These are phyloP conservation scores for Pseudomyrmex cubaensis DNA, from an alignment of 1,140 invertebrate species.

Conservation along the genomic window DNA sequence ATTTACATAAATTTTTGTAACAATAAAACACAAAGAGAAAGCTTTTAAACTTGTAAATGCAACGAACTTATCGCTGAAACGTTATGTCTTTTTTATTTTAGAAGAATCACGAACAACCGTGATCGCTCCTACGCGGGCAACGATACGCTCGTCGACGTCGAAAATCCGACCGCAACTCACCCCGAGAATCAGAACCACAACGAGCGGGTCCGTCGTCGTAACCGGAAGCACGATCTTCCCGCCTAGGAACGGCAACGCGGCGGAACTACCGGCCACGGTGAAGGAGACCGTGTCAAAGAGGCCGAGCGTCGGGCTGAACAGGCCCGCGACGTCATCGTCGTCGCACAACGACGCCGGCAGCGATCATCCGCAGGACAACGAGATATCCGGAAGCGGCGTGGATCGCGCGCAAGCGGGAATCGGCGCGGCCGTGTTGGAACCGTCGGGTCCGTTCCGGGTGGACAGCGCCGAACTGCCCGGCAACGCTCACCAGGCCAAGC, in stretches of 20 bases:
- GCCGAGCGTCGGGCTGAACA: constrained; percentile 78
- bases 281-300: constrained; percentile 78
- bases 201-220: constrained; percentile 78
- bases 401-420: constrained; percentile 85
- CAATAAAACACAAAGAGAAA: no score
- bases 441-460: constrained; percentile 88
- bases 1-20: not conserved
- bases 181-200: constrained; percentile 75
- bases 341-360: constrained; percentile 69
- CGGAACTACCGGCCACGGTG: constrained; percentile 80
- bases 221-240: constrained; percentile 55
- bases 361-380: constrained; percentile 86
- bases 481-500: constrained; percentile 88
- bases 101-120: constrained; percentile 59
- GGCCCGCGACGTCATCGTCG: constrained; percentile 48
- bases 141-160: constrained; percentile 74
- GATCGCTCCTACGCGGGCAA: constrained; percentile 66
- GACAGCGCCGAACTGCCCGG: constrained; percentile 87
- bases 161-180: constrained; percentile 78
- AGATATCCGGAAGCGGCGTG: constrained; percentile 86
- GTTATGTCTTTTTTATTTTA: not conserved
- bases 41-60: no score
- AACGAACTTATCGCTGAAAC: no score
- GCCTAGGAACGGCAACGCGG: constrained; percentile 39
- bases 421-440: constrained; percentile 88